Conservation (phyloP, 2,113 vertebrate genomes). For the Alligator mississippiensis region DNA sequence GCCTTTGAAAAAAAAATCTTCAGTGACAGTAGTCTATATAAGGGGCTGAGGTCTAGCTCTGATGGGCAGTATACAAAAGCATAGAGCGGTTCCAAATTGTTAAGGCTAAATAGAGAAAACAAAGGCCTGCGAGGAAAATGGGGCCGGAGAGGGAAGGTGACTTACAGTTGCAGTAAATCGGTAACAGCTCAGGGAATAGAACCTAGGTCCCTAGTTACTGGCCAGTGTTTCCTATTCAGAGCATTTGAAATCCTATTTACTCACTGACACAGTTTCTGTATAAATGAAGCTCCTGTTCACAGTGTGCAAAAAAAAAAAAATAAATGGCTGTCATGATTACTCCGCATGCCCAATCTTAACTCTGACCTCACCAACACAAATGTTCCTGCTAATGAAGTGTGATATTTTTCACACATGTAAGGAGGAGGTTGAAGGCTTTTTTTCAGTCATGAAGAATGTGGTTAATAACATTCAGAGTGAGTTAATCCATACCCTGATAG, state of each 20-base stretch:
- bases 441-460: neutral
- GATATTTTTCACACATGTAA: neutral
- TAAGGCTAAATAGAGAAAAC: neutral
- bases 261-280: neutral
- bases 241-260: neutral
- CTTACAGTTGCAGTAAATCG: neutral
- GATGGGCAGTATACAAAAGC: neutral
- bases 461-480: neutral
- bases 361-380: neutral
- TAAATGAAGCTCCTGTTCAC: neutral
- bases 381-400: neutral
- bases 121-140: neutral
- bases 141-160: neutral
- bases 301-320: neutral
- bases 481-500: neutral
- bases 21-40: neutral
- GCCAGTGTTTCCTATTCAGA: neutral
- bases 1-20: neutral
- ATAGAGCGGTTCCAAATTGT: neutral
- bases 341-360: neutral
- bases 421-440: neutral
- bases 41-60: neutral
- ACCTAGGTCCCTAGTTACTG: neutral
- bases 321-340: neutral
- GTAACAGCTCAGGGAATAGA: neutral